These are phyloP conservation scores for Boulengeromyrus knoepffleri DNA, from an alignment of 2,113 vertebrate genomes.

Conservation along the genomic window DNA sequence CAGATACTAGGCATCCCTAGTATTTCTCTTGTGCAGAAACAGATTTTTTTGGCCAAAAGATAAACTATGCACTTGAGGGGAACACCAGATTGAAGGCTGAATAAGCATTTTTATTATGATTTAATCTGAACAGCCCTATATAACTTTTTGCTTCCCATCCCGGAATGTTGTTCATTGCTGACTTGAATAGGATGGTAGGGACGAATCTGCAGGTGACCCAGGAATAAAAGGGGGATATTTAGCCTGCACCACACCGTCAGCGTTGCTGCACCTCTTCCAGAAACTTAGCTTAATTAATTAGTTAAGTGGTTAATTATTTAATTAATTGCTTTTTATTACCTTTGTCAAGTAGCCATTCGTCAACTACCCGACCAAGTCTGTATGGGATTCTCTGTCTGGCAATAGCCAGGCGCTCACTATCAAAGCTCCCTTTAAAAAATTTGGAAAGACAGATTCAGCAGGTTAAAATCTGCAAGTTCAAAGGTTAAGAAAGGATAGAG, in stretches of 20 bases:
- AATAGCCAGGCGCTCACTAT: slow-evolving; percentile 98
- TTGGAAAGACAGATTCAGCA: slow-evolving; percentile 89
- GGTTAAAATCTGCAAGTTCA: slow-evolving; percentile 79
- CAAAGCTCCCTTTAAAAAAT: slow-evolving; percentile 98
- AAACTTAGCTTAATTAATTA: slow-evolving; percentile 64
- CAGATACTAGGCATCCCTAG: background rate
- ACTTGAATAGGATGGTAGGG: background rate
- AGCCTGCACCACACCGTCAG: slow-evolving; percentile 35
- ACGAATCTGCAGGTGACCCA: background rate
- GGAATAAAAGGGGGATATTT: background rate
- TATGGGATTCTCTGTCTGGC: slow-evolving; percentile 99
- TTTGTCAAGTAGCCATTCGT: slow-evolving; percentile 99
- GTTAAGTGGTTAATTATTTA: slow-evolving; percentile 64
- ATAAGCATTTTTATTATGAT: background rate
- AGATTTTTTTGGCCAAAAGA: background rate
- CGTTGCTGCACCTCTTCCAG: slow-evolving; percentile 70
- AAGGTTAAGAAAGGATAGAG: slow-evolving; percentile 73
- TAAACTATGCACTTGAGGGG: background rate
- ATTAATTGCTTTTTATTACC: slow-evolving; percentile 81
- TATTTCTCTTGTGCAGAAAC: background rate
- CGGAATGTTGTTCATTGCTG: background rate
- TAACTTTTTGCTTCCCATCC: background rate
- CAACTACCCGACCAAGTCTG: slow-evolving; percentile 98
- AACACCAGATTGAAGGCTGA: background rate
- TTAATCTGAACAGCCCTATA: background rate